A percentile compares a stretch with the other conserved stretches of the same genome.
These are phyloP conservation scores for Porites cylindrica DNA, from an alignment of 92 coral and sea anemone genomes.

Conservation along the genomic window DNA sequence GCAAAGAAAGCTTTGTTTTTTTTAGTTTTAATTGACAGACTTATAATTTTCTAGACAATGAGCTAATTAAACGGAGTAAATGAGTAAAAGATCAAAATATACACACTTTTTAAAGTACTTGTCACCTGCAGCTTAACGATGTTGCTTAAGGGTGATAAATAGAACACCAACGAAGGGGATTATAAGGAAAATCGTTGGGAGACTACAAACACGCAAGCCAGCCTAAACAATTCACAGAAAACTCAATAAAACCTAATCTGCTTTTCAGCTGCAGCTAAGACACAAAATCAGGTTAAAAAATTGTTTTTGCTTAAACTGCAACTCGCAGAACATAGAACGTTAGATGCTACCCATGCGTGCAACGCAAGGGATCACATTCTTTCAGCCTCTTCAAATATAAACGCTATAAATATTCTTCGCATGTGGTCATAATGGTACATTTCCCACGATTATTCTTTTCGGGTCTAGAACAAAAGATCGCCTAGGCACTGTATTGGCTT, in stretches of 20 bases:
- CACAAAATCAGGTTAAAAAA: conserved; percentile 33
- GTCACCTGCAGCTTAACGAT: conserved; percentile 40
- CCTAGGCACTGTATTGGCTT: conserved; percentile 32
- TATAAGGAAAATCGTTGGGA: conserved; percentile 22
- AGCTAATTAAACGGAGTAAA: conserved; percentile 49
- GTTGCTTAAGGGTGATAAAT: conserved; percentile 47
- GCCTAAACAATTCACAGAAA: conserved; percentile 53
- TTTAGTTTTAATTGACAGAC: conserved; percentile 23
- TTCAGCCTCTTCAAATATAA: conserved; percentile 54
- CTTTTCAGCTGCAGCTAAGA: conserved; percentile 18
- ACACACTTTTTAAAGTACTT: conserved; percentile 59
- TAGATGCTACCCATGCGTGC: conserved; percentile 52
- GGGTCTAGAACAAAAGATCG: conserved; percentile 39
- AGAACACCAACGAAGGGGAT: conserved; percentile 42
- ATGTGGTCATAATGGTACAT: conserved; percentile 54
- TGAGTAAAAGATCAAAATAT: conserved; percentile 58
- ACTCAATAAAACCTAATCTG: conserved; percentile 24
- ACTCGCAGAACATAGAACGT: background rate
- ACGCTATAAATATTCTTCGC: conserved; percentile 63
- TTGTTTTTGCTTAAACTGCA: background rate
- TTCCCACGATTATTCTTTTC: conserved; percentile 57
- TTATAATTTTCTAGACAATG: conserved; percentile 47
- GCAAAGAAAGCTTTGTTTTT: conserved; percentile 25
- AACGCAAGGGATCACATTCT: conserved; percentile 46
- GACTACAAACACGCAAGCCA: conserved; percentile 66